These are phyloP conservation scores for Dendrolimus kikuchii DNA, from an alignment of 1,140 invertebrate species.

Conservation along the genomic window DNA sequence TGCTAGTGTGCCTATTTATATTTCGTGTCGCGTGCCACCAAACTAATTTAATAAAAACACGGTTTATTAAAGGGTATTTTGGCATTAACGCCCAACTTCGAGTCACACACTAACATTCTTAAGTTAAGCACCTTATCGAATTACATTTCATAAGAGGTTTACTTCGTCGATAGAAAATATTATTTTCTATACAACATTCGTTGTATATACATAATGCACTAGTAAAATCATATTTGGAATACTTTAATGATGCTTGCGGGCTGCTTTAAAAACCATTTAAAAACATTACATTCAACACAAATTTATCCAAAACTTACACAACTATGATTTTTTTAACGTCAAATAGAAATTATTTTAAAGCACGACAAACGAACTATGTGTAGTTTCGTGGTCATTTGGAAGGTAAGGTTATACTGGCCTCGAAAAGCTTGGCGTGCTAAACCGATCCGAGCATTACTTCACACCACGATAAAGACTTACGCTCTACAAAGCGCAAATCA, in stretches of 20 bases:
- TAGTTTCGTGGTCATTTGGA: too few relatives aligned
- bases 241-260: not conserved
- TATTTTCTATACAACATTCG: not conserved
- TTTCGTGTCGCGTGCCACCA: conserved; percentile 49
- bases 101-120: conserved; percentile 26
- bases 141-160: conserved; percentile 20
- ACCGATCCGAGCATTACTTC: too few relatives aligned
- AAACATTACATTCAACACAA: too few relatives aligned
- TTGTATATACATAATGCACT: not conserved
- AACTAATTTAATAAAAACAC: conserved; percentile 64
- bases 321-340: too few relatives aligned
- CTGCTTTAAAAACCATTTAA: not conserved
- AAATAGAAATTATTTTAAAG: too few relatives aligned
- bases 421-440: too few relatives aligned
- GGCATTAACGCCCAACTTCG: conserved; percentile 35
- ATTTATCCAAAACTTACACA: too few relatives aligned
- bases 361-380: too few relatives aligned
- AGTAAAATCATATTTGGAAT: not conserved
- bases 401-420: too few relatives aligned
- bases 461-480: too few relatives aligned
- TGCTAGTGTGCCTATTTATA: conserved; percentile 23
- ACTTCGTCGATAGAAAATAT: conserved; percentile 5
- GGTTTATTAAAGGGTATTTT: conserved; percentile 57
- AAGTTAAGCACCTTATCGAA: conserved; percentile 28
- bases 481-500: too few relatives aligned